Conservation (phyloP, 2,113 vertebrate species). For the Sakesphorus luctuosus region DNA sequence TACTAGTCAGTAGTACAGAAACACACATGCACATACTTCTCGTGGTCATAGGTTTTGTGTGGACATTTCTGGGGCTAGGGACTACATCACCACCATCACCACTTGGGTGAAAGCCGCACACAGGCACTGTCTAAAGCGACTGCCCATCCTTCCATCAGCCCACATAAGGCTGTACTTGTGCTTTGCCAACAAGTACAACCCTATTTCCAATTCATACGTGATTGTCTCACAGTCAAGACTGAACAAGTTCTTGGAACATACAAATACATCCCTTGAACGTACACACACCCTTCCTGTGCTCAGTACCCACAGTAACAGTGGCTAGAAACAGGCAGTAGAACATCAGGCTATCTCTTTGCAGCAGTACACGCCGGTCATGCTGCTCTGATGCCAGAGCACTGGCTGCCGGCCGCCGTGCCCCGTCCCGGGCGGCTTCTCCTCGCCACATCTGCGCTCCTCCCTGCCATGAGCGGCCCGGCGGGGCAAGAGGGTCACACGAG, state of each 20-base stretch:
- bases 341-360: rapidly evolving
- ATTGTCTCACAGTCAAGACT: background rate
- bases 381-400: rapidly evolving
- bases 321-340: rapidly evolving
- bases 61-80: background rate
- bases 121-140: rapidly evolving
- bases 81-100: background rate
- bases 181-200: background rate
- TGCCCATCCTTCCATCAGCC: background rate
- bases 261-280: background rate
- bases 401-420: rapidly evolving
- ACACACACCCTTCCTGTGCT: background rate
- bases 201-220: background rate
- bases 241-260: background rate
- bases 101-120: background rate
- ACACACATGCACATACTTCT: rapidly evolving
- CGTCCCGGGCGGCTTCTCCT: rapidly evolving
- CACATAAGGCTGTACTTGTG: background rate
- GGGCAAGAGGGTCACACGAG: background rate
- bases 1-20: rapidly evolving
- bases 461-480: rapidly evolving
- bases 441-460: background rate
- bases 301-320: background rate
- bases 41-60: rapidly evolving
- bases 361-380: rapidly evolving